phyloP scores from a whole-genome alignment of 1,140 invertebrate species.

The Zaprionus ornatus region DNA sequence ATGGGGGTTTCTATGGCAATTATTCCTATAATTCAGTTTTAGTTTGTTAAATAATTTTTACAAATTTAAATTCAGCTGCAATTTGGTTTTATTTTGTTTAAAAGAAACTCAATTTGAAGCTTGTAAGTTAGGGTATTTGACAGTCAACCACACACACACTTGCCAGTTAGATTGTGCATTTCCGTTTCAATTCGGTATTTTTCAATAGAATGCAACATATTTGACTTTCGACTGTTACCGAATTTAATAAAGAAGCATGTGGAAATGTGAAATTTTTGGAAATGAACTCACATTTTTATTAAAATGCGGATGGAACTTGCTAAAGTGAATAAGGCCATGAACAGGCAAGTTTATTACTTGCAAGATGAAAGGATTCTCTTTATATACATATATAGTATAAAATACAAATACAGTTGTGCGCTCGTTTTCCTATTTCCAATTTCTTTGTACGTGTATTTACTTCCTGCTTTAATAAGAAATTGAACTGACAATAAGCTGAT shows the following conservation, averaged over 20 bases:
- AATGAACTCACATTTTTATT: slow-evolving; percentile 34
- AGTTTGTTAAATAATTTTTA: no score
- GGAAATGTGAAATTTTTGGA: slow-evolving; percentile 27
- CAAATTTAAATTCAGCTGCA: no score
- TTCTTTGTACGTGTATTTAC: neutral
- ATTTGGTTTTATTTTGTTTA: neutral
- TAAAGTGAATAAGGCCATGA: neutral
- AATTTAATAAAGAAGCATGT: neutral
- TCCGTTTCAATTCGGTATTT: slow-evolving; percentile 11
- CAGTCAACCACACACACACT: neutral
- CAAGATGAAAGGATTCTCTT: no score
- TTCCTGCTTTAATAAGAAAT: neutral
- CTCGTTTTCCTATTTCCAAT: neutral
- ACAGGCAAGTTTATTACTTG: no score
- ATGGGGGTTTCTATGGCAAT: no score
- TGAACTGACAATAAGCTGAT: neutral
- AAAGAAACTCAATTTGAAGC: neutral
- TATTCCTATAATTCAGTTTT: no score
- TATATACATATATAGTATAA: no score
- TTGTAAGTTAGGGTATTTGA: neutral
- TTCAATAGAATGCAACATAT: slow-evolving; percentile 52
- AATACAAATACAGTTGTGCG: neutral
- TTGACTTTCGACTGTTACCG: slow-evolving; percentile 53
- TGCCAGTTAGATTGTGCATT: neutral
- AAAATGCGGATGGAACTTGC: neutral